Percentiles rank a stretch among this genome's conserved stretches.
These are phyloP conservation scores for Hemibagrus wyckioides DNA, from an alignment of 2,113 vertebrate genomes.

Conservation along the genomic window DNA sequence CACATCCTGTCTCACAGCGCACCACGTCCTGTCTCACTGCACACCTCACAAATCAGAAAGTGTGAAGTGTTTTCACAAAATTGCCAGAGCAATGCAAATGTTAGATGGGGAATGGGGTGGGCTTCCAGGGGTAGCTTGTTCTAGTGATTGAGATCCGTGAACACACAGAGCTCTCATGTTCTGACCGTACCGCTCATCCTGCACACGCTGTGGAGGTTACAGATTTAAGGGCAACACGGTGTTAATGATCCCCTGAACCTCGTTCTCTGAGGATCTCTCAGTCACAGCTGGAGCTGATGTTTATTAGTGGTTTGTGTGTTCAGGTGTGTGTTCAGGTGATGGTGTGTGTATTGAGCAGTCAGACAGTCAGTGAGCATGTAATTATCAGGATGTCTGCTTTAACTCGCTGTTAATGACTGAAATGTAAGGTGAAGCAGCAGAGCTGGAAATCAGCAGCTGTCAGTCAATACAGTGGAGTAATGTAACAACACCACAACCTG, in stretches of 20 bases:
- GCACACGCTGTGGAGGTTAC: neutral
- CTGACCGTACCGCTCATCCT: neutral
- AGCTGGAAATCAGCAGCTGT: neutral
- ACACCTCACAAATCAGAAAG: neutral
- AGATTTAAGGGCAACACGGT: neutral
- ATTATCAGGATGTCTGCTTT: neutral
- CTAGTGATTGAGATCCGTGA: neutral
- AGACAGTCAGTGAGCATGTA: conserved; percentile 3
- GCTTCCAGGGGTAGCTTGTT: neutral
- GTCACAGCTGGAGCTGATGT: neutral
- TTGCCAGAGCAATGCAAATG: neutral
- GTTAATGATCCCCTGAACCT: neutral
- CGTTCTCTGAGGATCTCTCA: neutral
- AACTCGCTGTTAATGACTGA: neutral
- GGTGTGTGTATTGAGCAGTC: neutral
- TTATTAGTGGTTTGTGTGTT: neutral
- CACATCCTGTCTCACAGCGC: too few relatives aligned
- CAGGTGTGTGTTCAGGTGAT: too few relatives aligned
- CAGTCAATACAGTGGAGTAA: neutral
- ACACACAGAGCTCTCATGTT: neutral
- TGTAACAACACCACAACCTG: neutral
- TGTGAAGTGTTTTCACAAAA: neutral
- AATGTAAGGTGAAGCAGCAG: neutral
- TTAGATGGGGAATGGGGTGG: neutral
- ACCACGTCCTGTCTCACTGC: neutral